phyloP scores from a whole-genome alignment of 2,113 vertebrate species.

The Oryzias curvinotus region DNA sequence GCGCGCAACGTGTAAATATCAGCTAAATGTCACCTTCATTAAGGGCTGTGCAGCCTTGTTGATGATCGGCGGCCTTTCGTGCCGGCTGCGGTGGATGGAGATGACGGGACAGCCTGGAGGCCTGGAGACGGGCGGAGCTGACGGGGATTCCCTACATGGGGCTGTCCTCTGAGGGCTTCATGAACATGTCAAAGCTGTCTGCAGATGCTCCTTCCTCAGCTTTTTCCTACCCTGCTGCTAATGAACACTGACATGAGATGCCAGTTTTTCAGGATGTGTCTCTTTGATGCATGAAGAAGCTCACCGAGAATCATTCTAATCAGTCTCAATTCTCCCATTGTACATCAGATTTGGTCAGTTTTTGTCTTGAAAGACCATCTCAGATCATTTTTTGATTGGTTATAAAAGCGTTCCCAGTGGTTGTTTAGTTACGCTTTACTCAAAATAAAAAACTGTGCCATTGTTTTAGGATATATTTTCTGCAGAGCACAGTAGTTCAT shows the following conservation, averaged over 20 bases:
- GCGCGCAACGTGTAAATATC: conserved; percentile 77
- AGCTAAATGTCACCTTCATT: conserved; percentile 83
- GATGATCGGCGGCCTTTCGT: conserved; percentile 40
- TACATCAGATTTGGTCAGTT: too few relatives aligned
- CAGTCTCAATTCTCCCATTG: too few relatives aligned
- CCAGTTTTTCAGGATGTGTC: conserved; percentile 40
- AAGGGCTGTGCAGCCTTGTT: conserved; percentile 56
- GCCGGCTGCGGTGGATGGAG: conserved; percentile 27
- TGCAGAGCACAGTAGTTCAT: too few relatives aligned
- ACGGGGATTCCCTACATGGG: conserved; percentile 20
- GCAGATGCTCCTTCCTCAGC: conserved; percentile 21
- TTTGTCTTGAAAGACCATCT: too few relatives aligned
- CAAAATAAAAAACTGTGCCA: too few relatives aligned
- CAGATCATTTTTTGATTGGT: too few relatives aligned
- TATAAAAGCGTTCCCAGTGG: too few relatives aligned
- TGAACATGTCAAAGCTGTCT: conserved; percentile 2
- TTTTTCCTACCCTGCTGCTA: conserved; percentile 22
- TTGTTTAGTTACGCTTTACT: too few relatives aligned
- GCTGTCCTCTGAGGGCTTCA: conserved; percentile 44
- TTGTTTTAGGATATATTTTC: too few relatives aligned
- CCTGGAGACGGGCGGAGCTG: neutral
- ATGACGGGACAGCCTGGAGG: conserved; percentile 48
- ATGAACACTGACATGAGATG: conserved; percentile 53
- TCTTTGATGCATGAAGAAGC: conserved; percentile 28
- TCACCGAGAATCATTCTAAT: too few relatives aligned